Base-by-base conservation (phyloP, 1,140 invertebrate genomes). In the Oppia nitens region DNA sequence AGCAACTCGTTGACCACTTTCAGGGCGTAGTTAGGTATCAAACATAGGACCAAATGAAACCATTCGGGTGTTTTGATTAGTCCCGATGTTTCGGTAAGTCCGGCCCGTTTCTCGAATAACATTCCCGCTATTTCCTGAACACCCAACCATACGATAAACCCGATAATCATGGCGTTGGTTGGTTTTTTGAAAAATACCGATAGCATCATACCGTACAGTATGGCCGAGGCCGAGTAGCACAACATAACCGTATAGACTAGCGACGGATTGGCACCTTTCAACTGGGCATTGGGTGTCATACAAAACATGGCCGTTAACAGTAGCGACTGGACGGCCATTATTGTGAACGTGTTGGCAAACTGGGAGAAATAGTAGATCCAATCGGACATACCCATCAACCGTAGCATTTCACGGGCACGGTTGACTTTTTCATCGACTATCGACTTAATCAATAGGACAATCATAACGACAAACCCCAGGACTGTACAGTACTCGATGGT, bases 401-500 rank as follows among this genome's bases (percentile, higher is more conserved):
- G 29, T 1, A 62, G 27, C 57, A 62, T 60, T 47, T 62, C 49
- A n/a, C 58, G 45, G 0, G 32, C 47, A 1, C 61, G 27, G 20
- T 53, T 59, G 2, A 50, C n/a, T 40, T 61, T 62, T 47, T 62
- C 61, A 21, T 54, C 52, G n/a, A 56, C 57, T 0, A 60, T 29
- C 45, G 54, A 23, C 51, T 60, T 60, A 26, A 54, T 54, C 1
- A 60, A 24, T n/a, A 60, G 27, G 1, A 60, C 52, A 47, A 54
- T 54, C 59, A 54, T 60, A 17, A 60, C 59, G 9, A 60, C 45
- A 56, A 58, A 60, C 21, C 59, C 59, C 17, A 60, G 20, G 11
- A 54, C 32, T 1, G 52, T 60, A 54, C 59, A 60, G 29, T 60
- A 60, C 21, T 60, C 59, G 40, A 60, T 60, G 6, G 59, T 60